Evolutionary conservation across 2,113 vertebrate genomes (phyloP).

Genomic region (Gymnocephalus cernua): DNA sequence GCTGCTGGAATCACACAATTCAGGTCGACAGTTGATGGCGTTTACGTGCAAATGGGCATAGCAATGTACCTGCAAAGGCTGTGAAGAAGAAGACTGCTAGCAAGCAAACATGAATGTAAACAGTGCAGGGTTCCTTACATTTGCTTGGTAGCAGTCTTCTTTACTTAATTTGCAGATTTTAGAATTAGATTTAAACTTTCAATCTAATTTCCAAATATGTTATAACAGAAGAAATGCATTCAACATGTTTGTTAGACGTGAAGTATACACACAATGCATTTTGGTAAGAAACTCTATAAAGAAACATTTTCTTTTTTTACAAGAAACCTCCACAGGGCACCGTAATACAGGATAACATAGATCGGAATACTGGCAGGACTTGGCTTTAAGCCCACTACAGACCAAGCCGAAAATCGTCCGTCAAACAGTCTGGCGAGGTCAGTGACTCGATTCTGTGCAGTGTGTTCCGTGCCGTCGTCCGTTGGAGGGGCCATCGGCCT

Average conservation of each 20-base stretch:
- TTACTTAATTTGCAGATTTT: too few species aligned
- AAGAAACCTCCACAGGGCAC: not conserved
- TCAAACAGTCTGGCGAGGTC: too few species aligned
- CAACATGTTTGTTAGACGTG: not conserved
- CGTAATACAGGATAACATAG: not conserved
- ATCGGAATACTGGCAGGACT: not conserved
- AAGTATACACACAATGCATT: not conserved
- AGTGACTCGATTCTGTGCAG: too few species aligned
- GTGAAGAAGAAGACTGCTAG: not conserved
- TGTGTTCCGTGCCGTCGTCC: too few species aligned
- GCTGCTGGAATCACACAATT: not conserved
- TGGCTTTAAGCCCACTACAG: too few species aligned
- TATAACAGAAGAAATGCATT: not conserved
- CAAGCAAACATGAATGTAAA: not conserved
- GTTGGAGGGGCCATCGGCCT: too few species aligned
- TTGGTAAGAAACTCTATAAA: constrained; percentile 3
- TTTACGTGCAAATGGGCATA: not conserved
- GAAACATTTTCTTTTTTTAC: constrained; percentile 16
- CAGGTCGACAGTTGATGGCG: not conserved
- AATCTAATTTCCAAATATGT: not conserved
- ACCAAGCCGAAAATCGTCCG: too few species aligned
- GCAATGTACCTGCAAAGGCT: not conserved
- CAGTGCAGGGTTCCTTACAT: not conserved
- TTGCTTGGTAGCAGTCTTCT: too few species aligned
- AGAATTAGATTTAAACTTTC: too few species aligned